phyloP scores from a whole-genome alignment of 2,113 vertebrate genomes.

The Pelusios castaneus region DNA sequence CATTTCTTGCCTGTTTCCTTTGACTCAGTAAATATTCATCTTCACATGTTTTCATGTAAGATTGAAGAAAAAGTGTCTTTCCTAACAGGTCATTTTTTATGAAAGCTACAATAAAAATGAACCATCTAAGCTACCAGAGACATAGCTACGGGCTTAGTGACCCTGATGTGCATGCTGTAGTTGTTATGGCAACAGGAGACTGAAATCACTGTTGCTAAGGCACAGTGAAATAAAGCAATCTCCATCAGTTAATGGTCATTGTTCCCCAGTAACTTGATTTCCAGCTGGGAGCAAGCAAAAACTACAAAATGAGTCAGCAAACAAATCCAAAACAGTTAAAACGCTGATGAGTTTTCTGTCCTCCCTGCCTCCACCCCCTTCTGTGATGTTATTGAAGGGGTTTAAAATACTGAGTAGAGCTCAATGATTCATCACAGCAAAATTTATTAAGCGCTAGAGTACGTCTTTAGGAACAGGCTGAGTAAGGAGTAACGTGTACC shows the following conservation, averaged over 20 bases:
- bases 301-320: constrained; percentile 67
- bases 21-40: constrained; percentile 38
- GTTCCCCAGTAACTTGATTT: constrained; percentile 67
- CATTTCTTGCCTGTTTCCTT: constrained; percentile 8
- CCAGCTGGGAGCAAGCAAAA: constrained; percentile 44
- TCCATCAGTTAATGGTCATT: constrained; percentile 75
- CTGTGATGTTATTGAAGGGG: neutral
- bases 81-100: constrained; percentile 16
- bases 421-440: neutral
- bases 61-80: constrained; percentile 52
- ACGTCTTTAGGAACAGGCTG: neutral
- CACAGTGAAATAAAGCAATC: constrained; percentile 75
- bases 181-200: constrained; percentile 90
- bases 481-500: neutral
- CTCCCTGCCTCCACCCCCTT: neutral
- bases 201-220: constrained; percentile 80
- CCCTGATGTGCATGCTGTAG: constrained; percentile 81
- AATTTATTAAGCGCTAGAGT: rapidly evolving
- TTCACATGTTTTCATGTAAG: constrained; percentile 36
- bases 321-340: neutral
- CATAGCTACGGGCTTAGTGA: constrained; percentile 76
- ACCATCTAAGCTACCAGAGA: constrained; percentile 65
- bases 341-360: neutral
- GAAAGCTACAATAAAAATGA: constrained; percentile 77
- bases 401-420: rapidly evolving